These are phyloP conservation scores for Panonychus citri DNA, from an alignment of 1,140 invertebrate genomes.

Conservation along the genomic window DNA sequence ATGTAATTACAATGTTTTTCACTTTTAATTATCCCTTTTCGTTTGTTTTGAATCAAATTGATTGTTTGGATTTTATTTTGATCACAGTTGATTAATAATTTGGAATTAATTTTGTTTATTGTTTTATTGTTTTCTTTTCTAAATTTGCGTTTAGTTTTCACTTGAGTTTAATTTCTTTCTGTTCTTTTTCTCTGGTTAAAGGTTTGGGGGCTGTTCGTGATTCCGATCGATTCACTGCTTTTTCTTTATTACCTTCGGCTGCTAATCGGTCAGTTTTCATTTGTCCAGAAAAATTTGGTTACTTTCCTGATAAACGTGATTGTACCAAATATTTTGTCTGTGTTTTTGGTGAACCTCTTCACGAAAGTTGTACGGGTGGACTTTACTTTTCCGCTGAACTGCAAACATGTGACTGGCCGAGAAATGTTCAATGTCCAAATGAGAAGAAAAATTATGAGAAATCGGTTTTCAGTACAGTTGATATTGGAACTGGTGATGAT, in stretches of 20 bases:
- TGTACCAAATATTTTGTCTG: constrained; percentile 81
- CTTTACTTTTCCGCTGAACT: constrained; percentile 47
- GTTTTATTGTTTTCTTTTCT: too few species aligned
- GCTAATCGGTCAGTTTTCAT: constrained; percentile 31
- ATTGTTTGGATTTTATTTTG: neutral
- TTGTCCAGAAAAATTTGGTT: constrained; percentile 82
- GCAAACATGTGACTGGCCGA: constrained; percentile 48
- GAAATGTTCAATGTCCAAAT: constrained; percentile 38
- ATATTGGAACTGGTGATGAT: neutral
- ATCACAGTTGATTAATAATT: too few species aligned
- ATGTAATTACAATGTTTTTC: too few species aligned
- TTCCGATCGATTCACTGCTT: neutral
- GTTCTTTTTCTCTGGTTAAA: neutral
- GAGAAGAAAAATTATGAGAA: neutral
- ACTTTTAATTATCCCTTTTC: neutral
- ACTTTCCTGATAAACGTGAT: constrained; percentile 68
- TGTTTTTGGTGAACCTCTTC: constrained; percentile 66
- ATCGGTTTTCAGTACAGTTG: neutral
- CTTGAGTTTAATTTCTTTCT: neutral
- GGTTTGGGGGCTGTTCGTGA: neutral
- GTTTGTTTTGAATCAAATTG: neutral
- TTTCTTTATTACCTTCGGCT: neutral
- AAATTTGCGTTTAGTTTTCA: too few species aligned
- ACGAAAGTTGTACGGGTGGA: constrained; percentile 76
- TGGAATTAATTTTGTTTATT: too few species aligned